Evolutionary conservation across 2,797 vertebrate genomes (phyloP).

Genomic region (Hyperoplus lanceolatus): DNA sequence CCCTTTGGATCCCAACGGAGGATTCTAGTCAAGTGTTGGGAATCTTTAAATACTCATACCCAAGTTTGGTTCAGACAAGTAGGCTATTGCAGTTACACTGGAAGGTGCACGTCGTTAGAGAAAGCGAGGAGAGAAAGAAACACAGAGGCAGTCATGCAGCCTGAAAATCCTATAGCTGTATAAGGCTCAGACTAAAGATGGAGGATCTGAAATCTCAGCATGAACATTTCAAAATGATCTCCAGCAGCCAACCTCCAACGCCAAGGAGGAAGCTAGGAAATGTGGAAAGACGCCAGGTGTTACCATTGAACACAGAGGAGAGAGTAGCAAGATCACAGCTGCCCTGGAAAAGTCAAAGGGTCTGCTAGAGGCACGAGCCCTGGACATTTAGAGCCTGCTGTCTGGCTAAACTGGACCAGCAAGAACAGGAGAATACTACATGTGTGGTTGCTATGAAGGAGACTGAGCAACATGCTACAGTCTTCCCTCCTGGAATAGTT

Average conservation of each 20-base stretch:
- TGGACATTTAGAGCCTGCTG: background rate
- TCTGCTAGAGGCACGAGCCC: background rate
- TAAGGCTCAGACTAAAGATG: background rate
- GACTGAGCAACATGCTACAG: background rate
- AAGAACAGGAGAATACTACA: background rate
- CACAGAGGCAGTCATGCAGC: background rate
- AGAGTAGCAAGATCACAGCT: accelerated
- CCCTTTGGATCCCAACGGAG: too few relatives aligned
- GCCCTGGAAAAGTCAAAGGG: background rate
- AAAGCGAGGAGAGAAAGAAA: too few relatives aligned
- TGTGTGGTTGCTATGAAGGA: background rate
- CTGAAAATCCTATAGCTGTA: background rate
- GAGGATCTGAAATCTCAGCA: background rate
- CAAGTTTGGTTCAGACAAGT: background rate
- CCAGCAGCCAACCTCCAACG: background rate
- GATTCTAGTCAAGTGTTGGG: background rate
- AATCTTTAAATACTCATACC: background rate
- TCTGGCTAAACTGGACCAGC: background rate
- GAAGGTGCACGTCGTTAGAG: background rate
- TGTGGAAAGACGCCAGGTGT: background rate
- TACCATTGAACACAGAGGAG: background rate
- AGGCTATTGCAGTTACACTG: background rate
- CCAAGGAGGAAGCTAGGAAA: background rate
- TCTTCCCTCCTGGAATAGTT: too few relatives aligned
- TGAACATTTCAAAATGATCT: background rate